Evolutionary conservation across 92 coral and sea anemone species (phyloP).

Genomic region (Isaurus tuberculatus): DNA sequence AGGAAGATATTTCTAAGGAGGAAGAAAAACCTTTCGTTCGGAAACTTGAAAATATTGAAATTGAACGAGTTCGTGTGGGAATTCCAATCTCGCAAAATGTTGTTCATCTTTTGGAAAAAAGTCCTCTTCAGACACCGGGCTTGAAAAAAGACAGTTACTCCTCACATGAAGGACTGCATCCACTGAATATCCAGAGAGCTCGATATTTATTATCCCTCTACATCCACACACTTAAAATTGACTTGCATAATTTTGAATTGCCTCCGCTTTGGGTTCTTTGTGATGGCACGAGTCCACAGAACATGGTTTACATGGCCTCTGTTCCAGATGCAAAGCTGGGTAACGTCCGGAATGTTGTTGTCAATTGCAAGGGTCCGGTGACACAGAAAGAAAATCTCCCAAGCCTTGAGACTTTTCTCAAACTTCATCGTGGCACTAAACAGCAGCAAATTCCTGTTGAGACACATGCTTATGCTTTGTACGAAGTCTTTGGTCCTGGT

Average conservation of each 20-base stretch:
- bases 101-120: constrained; percentile 65
- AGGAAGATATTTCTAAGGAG: constrained; percentile 45
- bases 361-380: constrained; percentile 60
- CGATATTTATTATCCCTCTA: constrained; percentile 82
- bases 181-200: constrained; percentile 63
- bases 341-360: constrained; percentile 60
- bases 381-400: constrained; percentile 57
- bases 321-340: constrained; percentile 52
- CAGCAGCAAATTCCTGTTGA: constrained; percentile 47
- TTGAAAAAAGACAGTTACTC: constrained; percentile 61
- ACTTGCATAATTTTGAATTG: constrained; percentile 18
- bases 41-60: constrained; percentile 56
- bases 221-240: constrained; percentile 67
- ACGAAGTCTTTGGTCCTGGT: constrained; percentile 79
- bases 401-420: constrained; percentile 50
- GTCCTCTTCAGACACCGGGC: constrained; percentile 67
- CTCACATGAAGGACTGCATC: constrained; percentile 52
- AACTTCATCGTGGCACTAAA: constrained; percentile 37
- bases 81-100: constrained; percentile 89
- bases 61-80: constrained; percentile 90
- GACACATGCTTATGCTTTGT: constrained; percentile 83
- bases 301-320: constrained; percentile 67
- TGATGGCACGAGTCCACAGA: constrained; percentile 68
- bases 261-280: constrained; percentile 78
- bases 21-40: constrained; percentile 10